A percentile compares a stretch with the other conserved stretches of the same genome.
Conservation (phyloP, 2,797 vertebrate species). For the Parauchenoglanis ngamensis region DNA sequence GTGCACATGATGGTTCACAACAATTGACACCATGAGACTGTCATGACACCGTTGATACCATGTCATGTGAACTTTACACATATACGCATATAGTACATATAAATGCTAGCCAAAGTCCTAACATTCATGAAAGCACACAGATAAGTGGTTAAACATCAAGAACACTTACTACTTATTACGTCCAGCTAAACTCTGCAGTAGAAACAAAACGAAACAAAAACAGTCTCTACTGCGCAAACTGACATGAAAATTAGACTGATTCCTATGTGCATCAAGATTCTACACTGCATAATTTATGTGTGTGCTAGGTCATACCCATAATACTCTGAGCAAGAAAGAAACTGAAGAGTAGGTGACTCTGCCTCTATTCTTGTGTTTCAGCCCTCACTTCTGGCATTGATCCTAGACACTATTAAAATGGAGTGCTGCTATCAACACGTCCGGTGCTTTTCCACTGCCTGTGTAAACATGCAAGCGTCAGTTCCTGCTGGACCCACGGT, state of each 20-base stretch:
- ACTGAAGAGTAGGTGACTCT: neutral
- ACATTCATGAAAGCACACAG: neutral
- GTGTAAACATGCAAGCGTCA: slow-evolving; percentile 44
- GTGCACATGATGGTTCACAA: neutral
- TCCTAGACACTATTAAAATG: slow-evolving; percentile 43
- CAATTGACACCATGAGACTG: neutral
- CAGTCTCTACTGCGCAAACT: neutral
- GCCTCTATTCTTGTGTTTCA: neutral
- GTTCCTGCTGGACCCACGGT: slow-evolving; percentile 56
- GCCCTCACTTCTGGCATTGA: slow-evolving; percentile 23
- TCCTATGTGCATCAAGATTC: neutral
- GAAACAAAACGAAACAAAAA: too few relatives aligned
- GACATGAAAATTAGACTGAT: neutral
- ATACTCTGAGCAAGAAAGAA: slow-evolving; percentile 3
- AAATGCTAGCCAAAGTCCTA: neutral
- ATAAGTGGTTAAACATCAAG: neutral
- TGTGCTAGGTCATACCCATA: neutral
- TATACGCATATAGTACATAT: neutral
- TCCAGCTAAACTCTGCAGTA: neutral
- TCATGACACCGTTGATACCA: too few relatives aligned
- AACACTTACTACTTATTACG: neutral
- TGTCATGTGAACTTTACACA: neutral
- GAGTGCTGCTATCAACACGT: slow-evolving; percentile 36
- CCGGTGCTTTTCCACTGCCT: slow-evolving; percentile 26
- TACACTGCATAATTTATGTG: neutral